Base-by-base conservation (phyloP, 2,113 vertebrate species). In the Nymphicus hollandicus region DNA sequence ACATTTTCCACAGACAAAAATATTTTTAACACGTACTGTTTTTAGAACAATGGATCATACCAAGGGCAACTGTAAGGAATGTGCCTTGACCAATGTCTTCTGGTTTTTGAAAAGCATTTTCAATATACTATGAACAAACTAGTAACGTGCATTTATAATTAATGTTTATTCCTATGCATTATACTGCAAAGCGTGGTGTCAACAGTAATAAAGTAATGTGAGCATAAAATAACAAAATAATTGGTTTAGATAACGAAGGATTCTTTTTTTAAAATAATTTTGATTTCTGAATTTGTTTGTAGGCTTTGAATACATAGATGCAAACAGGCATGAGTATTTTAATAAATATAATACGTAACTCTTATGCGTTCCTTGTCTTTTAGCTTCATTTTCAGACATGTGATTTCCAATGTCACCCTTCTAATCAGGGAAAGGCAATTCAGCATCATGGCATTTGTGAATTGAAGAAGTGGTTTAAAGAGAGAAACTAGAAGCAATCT, bases 41-140 rank as follows among this genome's bases (percentile, higher is more conserved):
- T 97, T 97, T 97, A 95, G 78, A 97, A 98, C 86, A 96, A 85
- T 83, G 93, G 63, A 88, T 93, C 35, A 47, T 78, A 97, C 88
- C 73, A 97, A 97, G 89, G 94, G 47, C 90, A 97, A 83, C 60
- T 93, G 65, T 96, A 86, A 95, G 86, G 97, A 95, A 87, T 70
- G 66, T 55, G 83, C 56, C 27, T 81, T 94, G 81, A 60, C 61
- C 89, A 86, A 17, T 91, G 56, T 65, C 82, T 96, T 96, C 92
- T 95, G 81, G 94, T 96, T 96, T 96, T 89, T 55, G 87, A 77
- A 97, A 96, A 96, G 37, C 52, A 49, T 93, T 91, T 68, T 79
- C 43, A 83, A 41, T 33, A 20, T 86, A 58, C 31, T 63, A n/a
- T 60, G 71, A 95, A 61, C 55, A 96, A 95, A 72, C 23, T 71